phyloP scores from a whole-genome alignment of 2,113 vertebrate genomes.

The Xenus cinereus region DNA sequence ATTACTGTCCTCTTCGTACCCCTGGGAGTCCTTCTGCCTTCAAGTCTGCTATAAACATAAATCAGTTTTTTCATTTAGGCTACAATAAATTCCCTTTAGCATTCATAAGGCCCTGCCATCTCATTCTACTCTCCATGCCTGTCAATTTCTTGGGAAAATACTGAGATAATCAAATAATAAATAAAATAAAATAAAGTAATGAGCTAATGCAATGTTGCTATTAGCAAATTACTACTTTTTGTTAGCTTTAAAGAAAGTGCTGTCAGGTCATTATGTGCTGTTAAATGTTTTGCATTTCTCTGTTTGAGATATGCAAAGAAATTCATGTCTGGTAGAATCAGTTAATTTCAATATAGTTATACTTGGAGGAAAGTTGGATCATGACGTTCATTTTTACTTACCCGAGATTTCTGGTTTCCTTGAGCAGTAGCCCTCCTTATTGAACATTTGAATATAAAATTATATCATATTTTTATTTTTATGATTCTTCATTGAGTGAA shows the following conservation, averaged over 20 bases:
- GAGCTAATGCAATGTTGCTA: neutral
- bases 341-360: neutral
- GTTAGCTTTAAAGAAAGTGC: neutral
- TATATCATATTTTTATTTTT: neutral
- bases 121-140: neutral
- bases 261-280: neutral
- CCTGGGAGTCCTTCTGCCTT: neutral
- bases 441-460: neutral
- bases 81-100: neutral
- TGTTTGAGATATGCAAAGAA: neutral
- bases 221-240: neutral
- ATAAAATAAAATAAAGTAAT: neutral
- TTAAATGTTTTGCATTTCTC: neutral
- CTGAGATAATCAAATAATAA: neutral
- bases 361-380: neutral
- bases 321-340: neutral
- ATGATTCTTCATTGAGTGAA: neutral
- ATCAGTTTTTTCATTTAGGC: neutral
- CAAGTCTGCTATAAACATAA: neutral
- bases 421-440: neutral
- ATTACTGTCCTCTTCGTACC: neutral
- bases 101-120: neutral
- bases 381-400: neutral
- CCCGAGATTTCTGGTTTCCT: neutral
- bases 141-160: neutral